These are phyloP conservation scores for Syrmaticus mikado DNA, from an alignment of 2,113 vertebrate genomes.

Conservation along the genomic window DNA sequence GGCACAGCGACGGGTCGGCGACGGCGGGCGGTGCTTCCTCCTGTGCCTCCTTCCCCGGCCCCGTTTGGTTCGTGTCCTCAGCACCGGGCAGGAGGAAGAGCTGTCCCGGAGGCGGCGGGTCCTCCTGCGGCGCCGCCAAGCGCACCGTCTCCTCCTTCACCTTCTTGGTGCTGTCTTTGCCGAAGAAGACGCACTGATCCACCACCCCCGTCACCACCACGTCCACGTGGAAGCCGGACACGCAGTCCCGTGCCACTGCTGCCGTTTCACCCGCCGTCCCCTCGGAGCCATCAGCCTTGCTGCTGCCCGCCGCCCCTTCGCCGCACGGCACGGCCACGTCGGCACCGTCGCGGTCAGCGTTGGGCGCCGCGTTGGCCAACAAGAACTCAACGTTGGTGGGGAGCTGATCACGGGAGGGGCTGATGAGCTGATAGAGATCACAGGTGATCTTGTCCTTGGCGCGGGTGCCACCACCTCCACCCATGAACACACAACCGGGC, in stretches of 20 bases:
- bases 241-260: constrained; percentile 71
- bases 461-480: constrained; percentile 64
- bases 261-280: neutral
- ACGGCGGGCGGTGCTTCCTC: neutral
- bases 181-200: constrained; percentile 93
- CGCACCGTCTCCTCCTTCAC: constrained; percentile 91
- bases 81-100: constrained; percentile 86
- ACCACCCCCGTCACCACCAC: constrained; percentile 95
- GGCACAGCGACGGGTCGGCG: constrained; percentile 86
- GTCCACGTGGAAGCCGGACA: constrained; percentile 92
- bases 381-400: constrained; percentile 78
- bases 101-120: constrained; percentile 87
- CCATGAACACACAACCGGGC: constrained; percentile 85
- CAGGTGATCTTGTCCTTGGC: constrained; percentile 96
- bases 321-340: neutral
- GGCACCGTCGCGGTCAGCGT: fast-evolving
- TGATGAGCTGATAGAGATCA: constrained; percentile 93
- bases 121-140: constrained; percentile 80
- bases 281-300: neutral
- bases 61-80: constrained; percentile 62
- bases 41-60: neutral
- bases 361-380: constrained; percentile 74
- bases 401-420: constrained; percentile 84
- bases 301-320: fast-evolving
- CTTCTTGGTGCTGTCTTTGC: constrained; percentile 91